Evolutionary conservation across 2,888 invertebrate genomes (phyloP), one percentile per base, ranked within the genome.

Genomic region (Euplagia quadripunctaria): DNA sequence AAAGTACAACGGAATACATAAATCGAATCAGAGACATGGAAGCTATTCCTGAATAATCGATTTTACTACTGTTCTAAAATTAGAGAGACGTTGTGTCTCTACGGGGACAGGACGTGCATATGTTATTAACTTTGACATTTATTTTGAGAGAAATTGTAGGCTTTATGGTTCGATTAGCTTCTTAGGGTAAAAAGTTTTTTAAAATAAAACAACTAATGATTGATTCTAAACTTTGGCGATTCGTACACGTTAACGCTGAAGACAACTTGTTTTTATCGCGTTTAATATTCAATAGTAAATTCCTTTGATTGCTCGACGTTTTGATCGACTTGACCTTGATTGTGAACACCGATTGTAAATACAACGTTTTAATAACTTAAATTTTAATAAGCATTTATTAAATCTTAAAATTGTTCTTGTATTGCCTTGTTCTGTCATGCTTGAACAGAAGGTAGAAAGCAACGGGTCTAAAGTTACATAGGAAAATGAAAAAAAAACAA

Each of bases 1-100:
- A 87, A 87, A 87, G 82, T 82, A 76, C 64, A 64, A 76, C 72
- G 77, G 65, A 68, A 66, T 46, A 69, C 69, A 71, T 78, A 76
- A 75, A 75, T 75, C 52, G 65, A 55, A 51, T 16, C 67, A 58
- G 43, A 63, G 31, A 74, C 63, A 43, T 58, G 14, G 43, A 63
- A 7, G 52, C 49, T 71, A 49, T 73, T 58, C 41, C 1, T 7
- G 65, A 72, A 71, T 72, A 68, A 61, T 67, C 51, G 43, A 20
- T 73, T 74, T 61, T n/a, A 55, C 41, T 67, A 46, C 42, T 61
- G 17, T 17, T 61, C 66, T 49, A n/a, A 69, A 69, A 65, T 69
- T 46, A 46, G 65, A 71, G 31, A 52, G 55, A 65, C 11, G 43
- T 1, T 55, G n/a, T 41, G 42, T 42, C n/a, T 42, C 20, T 20